Conservation (phyloP, 2,797 vertebrate genomes). For the Chelon auratus region DNA sequence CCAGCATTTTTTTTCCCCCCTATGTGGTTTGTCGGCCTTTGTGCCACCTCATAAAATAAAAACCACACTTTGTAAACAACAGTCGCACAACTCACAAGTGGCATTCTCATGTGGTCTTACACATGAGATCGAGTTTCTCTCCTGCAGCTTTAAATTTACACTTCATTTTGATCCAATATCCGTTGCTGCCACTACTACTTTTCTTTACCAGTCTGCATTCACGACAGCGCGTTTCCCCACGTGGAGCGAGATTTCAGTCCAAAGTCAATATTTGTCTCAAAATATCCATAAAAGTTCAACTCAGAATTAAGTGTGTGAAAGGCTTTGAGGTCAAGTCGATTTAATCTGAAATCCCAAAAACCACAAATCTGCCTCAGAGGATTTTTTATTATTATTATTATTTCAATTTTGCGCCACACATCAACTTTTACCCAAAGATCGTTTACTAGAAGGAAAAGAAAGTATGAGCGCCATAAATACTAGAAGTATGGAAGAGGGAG, state of each 20-base stretch:
- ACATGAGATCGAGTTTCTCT: neutral
- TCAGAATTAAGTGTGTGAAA: neutral
- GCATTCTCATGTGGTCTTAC: neutral
- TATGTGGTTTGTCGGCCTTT: slow-evolving; percentile 43
- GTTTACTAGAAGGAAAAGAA: neutral
- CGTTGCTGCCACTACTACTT: neutral
- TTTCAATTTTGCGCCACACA: neutral
- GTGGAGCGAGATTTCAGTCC: neutral
- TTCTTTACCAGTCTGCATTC: neutral
- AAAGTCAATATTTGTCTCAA: slow-evolving; percentile 17
- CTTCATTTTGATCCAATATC: neutral
- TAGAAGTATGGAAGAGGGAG: neutral
- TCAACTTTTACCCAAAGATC: neutral
- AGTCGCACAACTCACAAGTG: slow-evolving; percentile 19
- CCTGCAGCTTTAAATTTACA: neutral
- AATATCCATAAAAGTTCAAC: neutral
- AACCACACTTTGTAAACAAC: slow-evolving; percentile 43
- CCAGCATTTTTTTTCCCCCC: slow-evolving; percentile 24
- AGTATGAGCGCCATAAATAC: neutral
- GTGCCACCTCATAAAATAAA: slow-evolving; percentile 11
- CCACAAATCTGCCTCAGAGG: neutral
- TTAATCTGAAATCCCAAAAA: neutral
- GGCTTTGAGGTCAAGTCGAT: neutral
- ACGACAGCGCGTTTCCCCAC: neutral
- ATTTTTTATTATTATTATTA: too few relatives aligned